Conservation (phyloP, 2,888 invertebrate species). For the Sesia bembeciformis region DNA sequence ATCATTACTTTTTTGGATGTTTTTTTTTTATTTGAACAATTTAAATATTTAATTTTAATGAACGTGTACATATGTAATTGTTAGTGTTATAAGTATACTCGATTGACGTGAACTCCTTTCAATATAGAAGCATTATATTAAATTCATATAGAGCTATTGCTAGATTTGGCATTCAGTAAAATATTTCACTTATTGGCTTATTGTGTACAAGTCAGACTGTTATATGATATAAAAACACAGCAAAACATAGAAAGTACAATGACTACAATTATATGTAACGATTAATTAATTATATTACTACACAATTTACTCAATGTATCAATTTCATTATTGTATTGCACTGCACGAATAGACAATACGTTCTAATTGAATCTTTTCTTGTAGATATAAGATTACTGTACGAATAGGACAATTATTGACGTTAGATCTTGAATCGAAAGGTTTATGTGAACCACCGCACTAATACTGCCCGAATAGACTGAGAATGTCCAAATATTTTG, state of each 20-base stretch:
- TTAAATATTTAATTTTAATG: too few species aligned
- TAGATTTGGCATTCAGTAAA: too few species aligned
- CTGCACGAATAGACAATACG: background rate
- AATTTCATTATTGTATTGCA: background rate
- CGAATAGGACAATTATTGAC: too few species aligned
- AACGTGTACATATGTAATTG: too few species aligned
- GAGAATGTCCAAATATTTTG: slow-evolving; percentile 67
- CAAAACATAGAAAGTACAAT: background rate
- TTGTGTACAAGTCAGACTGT: too few species aligned
- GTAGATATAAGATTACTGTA: too few species aligned
- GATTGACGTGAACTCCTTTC: too few species aligned
- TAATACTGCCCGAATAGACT: slow-evolving; percentile 67
- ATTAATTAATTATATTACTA: background rate
- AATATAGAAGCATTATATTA: too few species aligned
- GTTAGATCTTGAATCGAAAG: background rate
- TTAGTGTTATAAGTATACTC: too few species aligned
- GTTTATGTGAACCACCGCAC: slow-evolving; percentile 7
- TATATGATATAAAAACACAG: background rate
- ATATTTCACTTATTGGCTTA: too few species aligned
- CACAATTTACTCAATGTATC: background rate
- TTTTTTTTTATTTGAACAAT: slow-evolving; percentile 15
- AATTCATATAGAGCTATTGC: too few species aligned
- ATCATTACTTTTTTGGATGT: slow-evolving; percentile 47
- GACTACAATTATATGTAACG: background rate
- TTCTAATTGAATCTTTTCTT: too few species aligned